Percentiles rank a stretch among this genome's conserved stretches.
Conservation (phyloP, 2,113 vertebrate genomes). For the Monopterus albus region DNA sequence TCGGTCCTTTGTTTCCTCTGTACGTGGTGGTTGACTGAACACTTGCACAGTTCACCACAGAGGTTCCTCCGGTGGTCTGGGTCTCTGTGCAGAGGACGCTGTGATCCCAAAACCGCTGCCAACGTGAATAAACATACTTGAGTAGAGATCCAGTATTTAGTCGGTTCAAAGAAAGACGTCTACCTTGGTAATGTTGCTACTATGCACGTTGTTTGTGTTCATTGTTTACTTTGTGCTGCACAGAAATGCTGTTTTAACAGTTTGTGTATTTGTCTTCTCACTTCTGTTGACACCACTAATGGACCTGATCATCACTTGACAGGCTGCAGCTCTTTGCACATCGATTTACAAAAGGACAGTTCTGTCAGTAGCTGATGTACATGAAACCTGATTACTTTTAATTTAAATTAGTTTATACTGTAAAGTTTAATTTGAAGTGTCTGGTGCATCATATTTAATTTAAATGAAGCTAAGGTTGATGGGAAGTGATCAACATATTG, state of each 20-base stretch:
- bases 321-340: neutral
- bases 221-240: neutral
- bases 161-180: neutral
- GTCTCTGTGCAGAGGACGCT: neutral
- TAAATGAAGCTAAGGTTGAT: neutral
- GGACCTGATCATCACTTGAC: neutral
- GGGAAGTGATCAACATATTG: neutral
- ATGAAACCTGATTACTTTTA: slow-evolving; percentile 33
- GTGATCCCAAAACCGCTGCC: neutral
- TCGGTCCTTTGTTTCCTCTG: neutral
- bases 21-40: neutral
- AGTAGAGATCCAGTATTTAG: neutral
- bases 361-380: neutral
- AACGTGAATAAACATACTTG: neutral
- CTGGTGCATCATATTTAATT: neutral
- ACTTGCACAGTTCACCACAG: neutral
- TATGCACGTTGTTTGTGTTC: neutral
- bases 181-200: neutral
- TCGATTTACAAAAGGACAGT: neutral
- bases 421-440: neutral
- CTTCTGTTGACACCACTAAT: neutral
- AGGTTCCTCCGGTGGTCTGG: neutral
- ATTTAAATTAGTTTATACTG: neutral
- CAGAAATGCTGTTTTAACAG: slow-evolving; percentile 10
- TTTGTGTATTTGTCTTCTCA: too few relatives aligned